These are phyloP conservation scores for Xiphydria camelus DNA, from an alignment of 2,888 invertebrate species.

Conservation along the genomic window DNA sequence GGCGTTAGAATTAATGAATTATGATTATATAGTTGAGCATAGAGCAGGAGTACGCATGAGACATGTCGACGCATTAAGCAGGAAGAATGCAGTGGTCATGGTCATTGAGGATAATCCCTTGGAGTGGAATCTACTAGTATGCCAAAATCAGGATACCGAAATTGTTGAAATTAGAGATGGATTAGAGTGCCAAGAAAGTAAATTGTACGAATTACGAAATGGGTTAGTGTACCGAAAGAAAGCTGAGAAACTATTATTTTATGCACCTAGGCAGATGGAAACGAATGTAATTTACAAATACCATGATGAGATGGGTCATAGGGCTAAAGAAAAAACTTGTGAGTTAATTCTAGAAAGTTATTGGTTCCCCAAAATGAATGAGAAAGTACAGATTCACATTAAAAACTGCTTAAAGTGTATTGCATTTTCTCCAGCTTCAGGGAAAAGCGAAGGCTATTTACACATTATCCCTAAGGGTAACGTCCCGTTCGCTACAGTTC, in stretches of 20 bases:
- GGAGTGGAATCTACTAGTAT: slow-evolving; percentile 15
- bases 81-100: slow-evolving; percentile 7
- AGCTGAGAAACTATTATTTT: slow-evolving; percentile 19
- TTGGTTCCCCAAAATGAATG: slow-evolving; percentile 10
- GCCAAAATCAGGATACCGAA: slow-evolving; percentile 11
- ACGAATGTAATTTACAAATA: slow-evolving; percentile 11
- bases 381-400: slow-evolving; percentile 24
- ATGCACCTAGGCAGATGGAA: slow-evolving; percentile 12
- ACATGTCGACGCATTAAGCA: slow-evolving; percentile 37
- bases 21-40: slow-evolving; percentile 31
- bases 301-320: slow-evolving; percentile 26
- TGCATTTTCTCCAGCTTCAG: slow-evolving; percentile 18
- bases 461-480: slow-evolving; percentile 32
- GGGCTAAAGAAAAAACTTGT: no score
- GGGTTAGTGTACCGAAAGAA: slow-evolving; percentile 25
- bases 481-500: slow-evolving; percentile 29
- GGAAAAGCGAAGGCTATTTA: slow-evolving; percentile 30
- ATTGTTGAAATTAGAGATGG: background rate
- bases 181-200: slow-evolving; percentile 4
- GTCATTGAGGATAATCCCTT: slow-evolving; percentile 6
- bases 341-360: background rate
- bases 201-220: slow-evolving; percentile 22
- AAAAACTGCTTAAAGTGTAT: slow-evolving; percentile 36
- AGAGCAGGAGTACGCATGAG: slow-evolving; percentile 26
- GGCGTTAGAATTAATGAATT: slow-evolving; percentile 33